These are phyloP conservation scores for Terrapene triunguis DNA, from an alignment of 2,113 vertebrate genomes.

Conservation along the genomic window DNA sequence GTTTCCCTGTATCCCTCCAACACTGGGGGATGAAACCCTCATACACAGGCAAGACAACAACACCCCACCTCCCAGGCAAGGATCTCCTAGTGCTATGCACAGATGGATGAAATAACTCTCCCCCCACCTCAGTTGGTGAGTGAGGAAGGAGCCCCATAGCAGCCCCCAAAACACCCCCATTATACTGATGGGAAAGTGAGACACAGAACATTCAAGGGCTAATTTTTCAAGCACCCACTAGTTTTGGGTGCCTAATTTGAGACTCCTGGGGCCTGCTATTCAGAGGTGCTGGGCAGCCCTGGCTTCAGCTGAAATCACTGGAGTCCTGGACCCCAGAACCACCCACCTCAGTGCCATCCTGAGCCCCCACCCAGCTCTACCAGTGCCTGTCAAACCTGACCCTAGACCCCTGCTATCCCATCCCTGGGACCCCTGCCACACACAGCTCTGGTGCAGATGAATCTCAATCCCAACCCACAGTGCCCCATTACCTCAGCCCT, in stretches of 20 bases:
- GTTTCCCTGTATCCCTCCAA: neutral
- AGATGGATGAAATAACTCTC: neutral
- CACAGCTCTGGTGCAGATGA: neutral
- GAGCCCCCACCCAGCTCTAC: neutral
- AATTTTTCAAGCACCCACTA: neutral
- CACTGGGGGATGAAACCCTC: neutral
- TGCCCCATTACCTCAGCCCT: neutral
- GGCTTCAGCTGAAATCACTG: neutral
- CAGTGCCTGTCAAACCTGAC: neutral
- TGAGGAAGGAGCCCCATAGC: neutral
- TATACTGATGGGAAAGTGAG: neutral
- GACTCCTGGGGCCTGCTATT: neutral
- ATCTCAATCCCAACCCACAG: neutral
- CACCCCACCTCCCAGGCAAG: neutral
- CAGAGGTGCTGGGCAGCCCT: neutral
- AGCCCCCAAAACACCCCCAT: neutral
- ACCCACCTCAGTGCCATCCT: neutral
- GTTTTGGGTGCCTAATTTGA: neutral
- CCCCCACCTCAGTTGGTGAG: neutral
- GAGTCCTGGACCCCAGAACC: neutral
- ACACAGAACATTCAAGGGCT: neutral
- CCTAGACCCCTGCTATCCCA: neutral
- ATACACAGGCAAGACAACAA: neutral
- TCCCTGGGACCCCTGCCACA: neutral
- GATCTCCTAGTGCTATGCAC: neutral